Base-by-base conservation (phyloP, 2,797 vertebrate species). In the Austrolebias charrua region DNA sequence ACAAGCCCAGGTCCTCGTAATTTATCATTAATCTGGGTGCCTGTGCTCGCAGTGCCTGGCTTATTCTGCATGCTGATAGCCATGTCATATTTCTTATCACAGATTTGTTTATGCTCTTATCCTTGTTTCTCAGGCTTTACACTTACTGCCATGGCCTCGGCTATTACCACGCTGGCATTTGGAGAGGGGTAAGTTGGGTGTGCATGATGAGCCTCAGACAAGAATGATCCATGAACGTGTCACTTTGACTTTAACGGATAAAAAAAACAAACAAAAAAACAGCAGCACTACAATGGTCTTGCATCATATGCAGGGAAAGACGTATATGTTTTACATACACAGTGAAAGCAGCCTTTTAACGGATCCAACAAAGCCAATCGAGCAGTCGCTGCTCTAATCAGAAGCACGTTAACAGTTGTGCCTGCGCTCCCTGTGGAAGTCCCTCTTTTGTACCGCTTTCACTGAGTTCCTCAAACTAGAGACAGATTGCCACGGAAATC, bases 1-100 rank as follows among this genome's bases (percentile, higher is more conserved):
- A 93, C 91, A 92, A 90, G 87, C 82, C 86, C 67, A 84, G 86
- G 89, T 88, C 88, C 89, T 91, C 88, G 88, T 93, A 93, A 93
- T 93, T 93, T 93, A 93, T 93, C 92, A 90, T 92, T 93, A 92
- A 93, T 93, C 92, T 92, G 88, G 82, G 80, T 84, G 89, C 85
- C 88, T 79, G 84, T 60, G 83, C 86, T 90, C 75, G 73, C 90
- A 88, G 90, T 85, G 87, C 86, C 68, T 70, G 78, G 84, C 83
- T 87, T 92, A 90, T 91, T 92, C 90, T 92, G 91, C 91, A 92
- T 92, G 90, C 92, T 92, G 91, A 93, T 93, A 92, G 90, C 89
- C 88, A 88, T 92, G 90, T 91, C 90, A 89, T 91, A 92, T 91
- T 92, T 93, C 91, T 92, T 93, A 93, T 92, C 91, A 29, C 84